Base-by-base conservation (phyloP, 2,113 vertebrate species). In the Pygoscelis adeliae region DNA sequence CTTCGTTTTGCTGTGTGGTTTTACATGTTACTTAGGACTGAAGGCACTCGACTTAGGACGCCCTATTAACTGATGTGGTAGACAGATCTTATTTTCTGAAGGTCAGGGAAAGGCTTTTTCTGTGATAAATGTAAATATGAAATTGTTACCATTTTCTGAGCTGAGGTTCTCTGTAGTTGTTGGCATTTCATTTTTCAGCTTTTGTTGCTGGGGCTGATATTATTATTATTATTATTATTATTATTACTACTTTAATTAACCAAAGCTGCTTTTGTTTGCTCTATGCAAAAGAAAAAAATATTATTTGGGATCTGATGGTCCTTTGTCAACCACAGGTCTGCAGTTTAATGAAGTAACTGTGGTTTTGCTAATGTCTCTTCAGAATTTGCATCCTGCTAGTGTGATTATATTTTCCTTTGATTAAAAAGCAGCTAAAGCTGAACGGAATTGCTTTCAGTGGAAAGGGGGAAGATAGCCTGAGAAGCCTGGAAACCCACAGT, bases 101-200 rank as follows among this genome's bases (percentile, higher is more conserved):
- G 97, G 97, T 97, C 88, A 92, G 30, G 5, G 62, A 96, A 97
- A 98, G 96, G 94, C 96, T 97, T 97, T 89, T 91, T 96, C 72
- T 69, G 16, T 65, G 36, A 86, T 79, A 77, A 91, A 84, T 92
- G 36, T 89, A 76, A 72, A 59, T 44, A 56, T 70, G 40, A 70
- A 72, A 87, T 87, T 59, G 30, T 70, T 73, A 36, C 0, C 0
- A 0, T 78, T 90, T 87, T 87, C 59, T 74, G 56, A 93, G 67
- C 76, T 61, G 42, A 53, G 53, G 17, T 82, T 91, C 32, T 84
- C 42, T 42, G 59, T 59, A 71, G 93, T 90, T 93, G 62, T 77
- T 88, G 18, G 46, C 32, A 84, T 22, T 83, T 76, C 4, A 11
- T 93, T 96, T 55, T 83, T 72, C 52, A 50, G 69, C 34, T 44